phyloP scores from a whole-genome alignment of 2,888 invertebrate species.

The Pemphredon lugubris region DNA sequence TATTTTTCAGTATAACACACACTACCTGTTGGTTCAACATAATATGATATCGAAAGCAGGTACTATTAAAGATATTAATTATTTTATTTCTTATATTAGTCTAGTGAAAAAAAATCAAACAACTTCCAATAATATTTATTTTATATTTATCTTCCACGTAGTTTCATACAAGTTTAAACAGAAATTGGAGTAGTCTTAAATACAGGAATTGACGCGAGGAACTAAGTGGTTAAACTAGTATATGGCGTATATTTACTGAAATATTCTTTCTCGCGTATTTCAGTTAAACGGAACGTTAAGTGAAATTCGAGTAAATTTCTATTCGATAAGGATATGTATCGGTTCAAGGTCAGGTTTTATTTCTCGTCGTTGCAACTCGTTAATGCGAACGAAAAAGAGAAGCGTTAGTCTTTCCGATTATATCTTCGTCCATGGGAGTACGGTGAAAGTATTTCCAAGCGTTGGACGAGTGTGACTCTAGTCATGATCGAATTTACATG shows the following conservation, averaged over 20 bases:
- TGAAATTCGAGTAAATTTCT: conserved; percentile 13
- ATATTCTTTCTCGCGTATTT: conserved; percentile 2
- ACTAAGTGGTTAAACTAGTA: neutral
- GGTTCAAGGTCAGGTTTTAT: conserved; percentile 47
- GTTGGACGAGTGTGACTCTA: conserved; percentile 79
- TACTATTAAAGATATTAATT: no score
- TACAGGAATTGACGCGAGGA: neutral
- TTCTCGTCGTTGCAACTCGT: conserved; percentile 22
- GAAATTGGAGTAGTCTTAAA: neutral
- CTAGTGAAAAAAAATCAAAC: neutral
- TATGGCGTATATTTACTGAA: neutral
- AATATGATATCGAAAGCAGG: neutral
- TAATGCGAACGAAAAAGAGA: conserved; percentile 22
- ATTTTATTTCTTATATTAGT: neutral
- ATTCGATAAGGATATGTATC: conserved; percentile 13
- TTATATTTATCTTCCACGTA: neutral
- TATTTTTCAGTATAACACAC: neutral
- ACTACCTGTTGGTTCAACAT: neutral
- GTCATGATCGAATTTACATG: conserved; percentile 77
- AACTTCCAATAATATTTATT: neutral
- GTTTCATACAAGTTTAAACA: neutral
- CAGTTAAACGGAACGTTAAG: conserved; percentile 9
- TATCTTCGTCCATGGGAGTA: conserved; percentile 33
- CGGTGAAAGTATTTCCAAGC: conserved; percentile 66
- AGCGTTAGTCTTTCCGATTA: conserved; percentile 50